Base-by-base conservation (phyloP, 2,113 vertebrate species). In the Australoheros scitulus region DNA sequence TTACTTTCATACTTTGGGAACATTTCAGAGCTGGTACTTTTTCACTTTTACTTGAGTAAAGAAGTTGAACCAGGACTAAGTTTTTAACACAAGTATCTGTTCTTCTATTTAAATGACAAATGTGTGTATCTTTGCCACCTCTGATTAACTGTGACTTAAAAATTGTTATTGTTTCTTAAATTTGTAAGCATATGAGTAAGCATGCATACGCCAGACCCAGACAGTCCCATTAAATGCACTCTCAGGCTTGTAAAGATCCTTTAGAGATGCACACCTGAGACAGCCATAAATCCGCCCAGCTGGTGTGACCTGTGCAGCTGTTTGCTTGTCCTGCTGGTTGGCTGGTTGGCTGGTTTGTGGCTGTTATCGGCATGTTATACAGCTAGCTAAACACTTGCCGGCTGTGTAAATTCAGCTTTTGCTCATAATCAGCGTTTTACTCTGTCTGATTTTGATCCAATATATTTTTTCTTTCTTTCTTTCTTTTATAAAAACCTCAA, bases 251-350 rank as follows among this genome's bases (percentile, higher is more conserved):
- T 72, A 72, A 55, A 72, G 68, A 55, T 55, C 47, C 18, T 55
- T 72, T n/a, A 55, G 68, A 89, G 79, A 61, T n/a, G 76, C 75
- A 90, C 89, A 91, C 88, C 89, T 88, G 87, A 90, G 87, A 60
- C 13, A 8, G 9, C 80, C 77, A 26, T 94, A 89, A 91, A 91
- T 80, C 59, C 20, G 63, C 36, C 36, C 55, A 61, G 74, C 17
- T 74, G 1, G 26, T 59, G 55, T 15, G 56, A 61, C 72, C 79
- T 58, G 58, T 80, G 77, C 82, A 88, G 84, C 88, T 86, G 83
- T 79, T 79, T 36, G 61, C 14, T 65, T 57, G 78, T 80, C 55
- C 68, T 79, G 60, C 47, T 5, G 43, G 38, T 55, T 10, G 36
- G 7, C 36, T 38, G 8, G 7, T 55, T 10, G 36, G 7, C 36